Evolutionary conservation across 92 coral and sea anemone genomes (phyloP).

Genomic region (Actinernus sp.): DNA sequence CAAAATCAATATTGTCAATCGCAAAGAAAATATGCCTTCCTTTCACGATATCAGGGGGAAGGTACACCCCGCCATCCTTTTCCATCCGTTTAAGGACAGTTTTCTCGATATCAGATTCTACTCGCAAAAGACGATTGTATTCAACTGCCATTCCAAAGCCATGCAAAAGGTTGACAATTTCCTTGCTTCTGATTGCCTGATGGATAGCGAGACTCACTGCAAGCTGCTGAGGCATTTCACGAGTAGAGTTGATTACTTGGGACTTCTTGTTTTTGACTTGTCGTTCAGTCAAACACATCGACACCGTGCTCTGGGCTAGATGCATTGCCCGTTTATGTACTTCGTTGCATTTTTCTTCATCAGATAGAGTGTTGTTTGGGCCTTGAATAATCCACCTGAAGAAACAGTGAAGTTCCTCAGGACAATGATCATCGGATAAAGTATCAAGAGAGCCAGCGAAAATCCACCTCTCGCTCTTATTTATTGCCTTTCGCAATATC

Average conservation of each 20-base stretch:
- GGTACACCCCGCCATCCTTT: conserved; percentile 25
- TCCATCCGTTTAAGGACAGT: conserved; percentile 46
- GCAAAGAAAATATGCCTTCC: conserved; percentile 52
- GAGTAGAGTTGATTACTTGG: conserved; percentile 2
- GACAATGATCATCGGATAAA: conserved; percentile 12
- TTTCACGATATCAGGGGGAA: conserved; percentile 47
- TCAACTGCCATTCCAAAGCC: conserved; percentile 55
- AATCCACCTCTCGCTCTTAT: conserved; percentile 37
- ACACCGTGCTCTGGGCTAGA: conserved; percentile 36
- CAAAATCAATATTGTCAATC: conserved; percentile 28
- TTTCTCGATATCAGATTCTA: conserved; percentile 40
- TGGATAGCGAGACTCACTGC: conserved; percentile 43
- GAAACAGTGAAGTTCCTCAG: conserved; percentile 47
- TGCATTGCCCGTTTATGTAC: conserved; percentile 21
- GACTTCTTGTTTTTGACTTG: conserved; percentile 55
- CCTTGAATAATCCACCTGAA: conserved; percentile 77
- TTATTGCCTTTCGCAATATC: conserved; percentile 44
- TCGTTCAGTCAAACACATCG: conserved; percentile 43
- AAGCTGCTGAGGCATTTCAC: conserved; percentile 56
- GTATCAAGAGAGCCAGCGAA: conserved; percentile 55
- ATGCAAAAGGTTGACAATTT: conserved; percentile 30
- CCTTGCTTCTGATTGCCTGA: conserved; percentile 46
- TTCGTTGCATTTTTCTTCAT: conserved; percentile 1
- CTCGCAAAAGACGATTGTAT: conserved; percentile 39
- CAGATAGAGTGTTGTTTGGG: conserved; percentile 27